Percentiles rank a stretch among this genome's conserved stretches.
Conservation (phyloP, 2,888 invertebrate species). For the Luperina testacea region DNA sequence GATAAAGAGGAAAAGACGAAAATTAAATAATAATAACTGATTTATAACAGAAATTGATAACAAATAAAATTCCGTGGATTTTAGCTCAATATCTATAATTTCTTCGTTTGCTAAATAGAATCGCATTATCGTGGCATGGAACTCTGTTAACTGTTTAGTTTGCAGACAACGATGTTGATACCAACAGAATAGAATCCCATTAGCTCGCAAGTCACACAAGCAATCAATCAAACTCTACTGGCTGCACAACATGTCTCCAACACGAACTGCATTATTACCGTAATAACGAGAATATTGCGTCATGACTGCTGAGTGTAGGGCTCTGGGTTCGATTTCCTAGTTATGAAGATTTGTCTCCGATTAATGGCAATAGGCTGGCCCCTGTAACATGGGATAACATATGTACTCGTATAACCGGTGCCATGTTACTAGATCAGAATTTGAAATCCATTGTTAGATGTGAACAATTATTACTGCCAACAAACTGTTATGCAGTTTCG, state of each 20-base stretch:
- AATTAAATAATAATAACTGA: background rate
- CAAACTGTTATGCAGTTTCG: too few species aligned
- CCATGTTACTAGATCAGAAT: too few species aligned
- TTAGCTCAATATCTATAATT: background rate
- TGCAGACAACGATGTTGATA: conserved; percentile 52
- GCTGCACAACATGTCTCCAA: conserved; percentile 45
- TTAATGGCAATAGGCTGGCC: background rate
- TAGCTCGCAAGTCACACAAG: conserved; percentile 49
- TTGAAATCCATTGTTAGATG: too few species aligned
- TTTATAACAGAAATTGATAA: background rate
- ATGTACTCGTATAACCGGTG: too few species aligned
- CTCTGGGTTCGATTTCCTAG: background rate
- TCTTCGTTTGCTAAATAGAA: conserved; percentile 5
- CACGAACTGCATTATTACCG: conserved; percentile 39
- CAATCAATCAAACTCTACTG: conserved; percentile 48
- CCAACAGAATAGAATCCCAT: conserved; percentile 51
- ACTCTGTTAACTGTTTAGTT: conserved; percentile 39
- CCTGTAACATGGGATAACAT: background rate
- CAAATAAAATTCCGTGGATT: background rate
- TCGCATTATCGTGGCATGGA: conserved; percentile 8
- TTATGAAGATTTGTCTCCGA: background rate
- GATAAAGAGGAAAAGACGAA: background rate
- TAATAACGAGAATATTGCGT: conserved; percentile 31
- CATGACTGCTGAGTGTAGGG: background rate
- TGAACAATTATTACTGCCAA: too few species aligned